Evolutionary conservation across 2,888 invertebrate species (phyloP).

Genomic region (Epinotia nisella): DNA sequence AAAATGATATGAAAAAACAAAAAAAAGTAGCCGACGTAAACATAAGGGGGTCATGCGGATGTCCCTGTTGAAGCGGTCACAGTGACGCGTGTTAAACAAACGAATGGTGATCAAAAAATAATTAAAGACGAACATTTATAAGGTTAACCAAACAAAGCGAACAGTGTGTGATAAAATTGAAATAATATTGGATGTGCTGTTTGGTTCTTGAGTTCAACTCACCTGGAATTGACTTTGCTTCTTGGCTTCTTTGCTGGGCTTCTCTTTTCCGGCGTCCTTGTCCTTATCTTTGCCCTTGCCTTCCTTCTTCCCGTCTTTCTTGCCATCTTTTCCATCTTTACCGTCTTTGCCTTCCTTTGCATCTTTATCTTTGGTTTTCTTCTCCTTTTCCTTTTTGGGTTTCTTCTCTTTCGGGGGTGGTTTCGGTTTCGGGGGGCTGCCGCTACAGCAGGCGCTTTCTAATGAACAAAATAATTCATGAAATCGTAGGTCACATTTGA

Average conservation of each 20-base stretch:
- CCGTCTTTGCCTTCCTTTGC: conserved; percentile 78
- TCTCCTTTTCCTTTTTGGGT: conserved; percentile 87
- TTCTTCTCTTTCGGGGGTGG: conserved; percentile 88
- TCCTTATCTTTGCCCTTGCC: conserved; percentile 86
- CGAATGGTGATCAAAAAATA: conserved; percentile 61
- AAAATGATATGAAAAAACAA: conserved; percentile 84
- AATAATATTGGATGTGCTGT: conserved; percentile 80
- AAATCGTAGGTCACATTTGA: neutral
- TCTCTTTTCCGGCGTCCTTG: conserved; percentile 86
- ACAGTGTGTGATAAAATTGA: conserved; percentile 62
- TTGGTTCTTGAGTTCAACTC: conserved; percentile 51
- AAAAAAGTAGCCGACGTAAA: conserved; percentile 82
- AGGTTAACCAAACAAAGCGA: conserved; percentile 76
- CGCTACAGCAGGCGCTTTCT: conserved; percentile 94
- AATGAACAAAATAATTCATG: conserved; percentile 38
- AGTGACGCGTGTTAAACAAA: conserved; percentile 60
- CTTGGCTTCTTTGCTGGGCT: conserved; percentile 84
- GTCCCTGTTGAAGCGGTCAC: conserved; percentile 68
- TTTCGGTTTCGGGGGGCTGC: conserved; percentile 87
- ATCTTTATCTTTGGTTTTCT: conserved; percentile 86
- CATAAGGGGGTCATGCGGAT: conserved; percentile 81
- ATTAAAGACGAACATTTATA: conserved; percentile 62
- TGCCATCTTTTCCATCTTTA: conserved; percentile 80
- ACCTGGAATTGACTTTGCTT: conserved; percentile 89
- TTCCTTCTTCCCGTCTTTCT: conserved; percentile 76